Base-by-base conservation (phyloP, 2,797 vertebrate genomes). In the Oceanodroma leucorhoa region DNA sequence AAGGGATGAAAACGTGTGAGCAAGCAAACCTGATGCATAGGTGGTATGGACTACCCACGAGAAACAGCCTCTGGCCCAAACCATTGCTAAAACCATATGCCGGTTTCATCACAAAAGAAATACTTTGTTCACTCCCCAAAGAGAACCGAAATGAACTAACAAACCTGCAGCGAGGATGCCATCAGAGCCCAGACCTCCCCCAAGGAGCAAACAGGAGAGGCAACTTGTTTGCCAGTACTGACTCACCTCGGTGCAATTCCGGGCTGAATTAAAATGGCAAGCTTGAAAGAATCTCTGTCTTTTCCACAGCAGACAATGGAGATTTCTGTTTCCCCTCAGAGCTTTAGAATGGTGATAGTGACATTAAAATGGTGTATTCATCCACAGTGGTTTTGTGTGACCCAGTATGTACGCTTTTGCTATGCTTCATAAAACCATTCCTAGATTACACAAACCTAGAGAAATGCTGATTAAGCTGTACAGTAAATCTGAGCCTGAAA, bases 401-500 rank as follows among this genome's bases (percentile, higher is more conserved):
- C 51, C 38, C 46, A 53, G 9, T 19, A 45, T n/a, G 30, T 32
- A 61, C 19, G 32, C 6, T 73, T 84, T 55, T 84, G 21, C 16
- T 10, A 8, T 24, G 53, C 16, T 87, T 89, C 57, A 80, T 66
- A 79, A 88, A 91, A 89, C 38, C 43, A 19, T 95, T 94, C 83
- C 93, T 95, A 90, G 81, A 95, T 77, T 89, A 93, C 90, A 66
- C 34, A 89, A 89, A 29, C 53, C 60, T 66, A 76, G 27, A 92
- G 60, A 96, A 97, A 94, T 87, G 83, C 48, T 94, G 80, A 83
- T 87, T 86, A 86, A 91, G 62, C 54, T 80, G 55, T 76, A 67
- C 38, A 67, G 80, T 75, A 95, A 89, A 84, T 87, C 61, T 85
- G 67, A 83, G 67, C 16, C 71, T 89, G 70, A 90, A 93, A 87